These are phyloP conservation scores for Denticeps clupeoides DNA, from an alignment of 2,797 vertebrate species.

Conservation along the genomic window DNA sequence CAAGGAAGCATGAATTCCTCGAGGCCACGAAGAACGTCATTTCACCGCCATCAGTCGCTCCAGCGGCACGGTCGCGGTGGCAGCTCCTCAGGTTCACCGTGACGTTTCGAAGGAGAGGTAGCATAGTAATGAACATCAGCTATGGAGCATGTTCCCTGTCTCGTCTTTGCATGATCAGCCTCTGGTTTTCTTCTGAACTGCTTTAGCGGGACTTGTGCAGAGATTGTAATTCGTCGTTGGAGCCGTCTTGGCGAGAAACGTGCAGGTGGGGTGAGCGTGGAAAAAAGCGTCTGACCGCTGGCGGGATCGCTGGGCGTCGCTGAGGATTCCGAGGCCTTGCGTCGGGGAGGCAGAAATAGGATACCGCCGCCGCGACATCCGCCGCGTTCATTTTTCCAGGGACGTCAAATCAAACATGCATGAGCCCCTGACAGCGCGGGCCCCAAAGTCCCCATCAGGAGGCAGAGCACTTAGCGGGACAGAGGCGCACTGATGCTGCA, in stretches of 20 bases:
- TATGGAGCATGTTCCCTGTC: too few species aligned
- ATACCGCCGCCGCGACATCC: conserved; percentile 53
- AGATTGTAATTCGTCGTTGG: too few species aligned
- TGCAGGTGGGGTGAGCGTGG: too few species aligned
- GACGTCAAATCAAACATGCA: conserved; percentile 64
- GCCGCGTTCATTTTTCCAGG: conserved; percentile 50
- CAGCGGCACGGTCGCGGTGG: too few species aligned
- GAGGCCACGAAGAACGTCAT: conserved; percentile 50
- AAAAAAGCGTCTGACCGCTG: conserved; percentile 36
- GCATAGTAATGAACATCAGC: conserved; percentile 22
- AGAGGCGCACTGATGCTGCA: conserved; percentile 31
- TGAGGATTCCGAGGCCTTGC: conserved; percentile 55
- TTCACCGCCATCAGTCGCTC: conserved; percentile 46
- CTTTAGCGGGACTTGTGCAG: too few species aligned
- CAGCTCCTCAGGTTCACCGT: too few species aligned
- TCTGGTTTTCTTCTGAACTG: conserved; percentile 7
- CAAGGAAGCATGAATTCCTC: conserved; percentile 49
- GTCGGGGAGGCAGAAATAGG: conserved; percentile 46
- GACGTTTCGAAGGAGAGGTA: too few species aligned
- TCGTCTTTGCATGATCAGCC: conserved; percentile 21
- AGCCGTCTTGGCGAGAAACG: too few species aligned
- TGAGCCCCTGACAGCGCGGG: conserved; percentile 46
- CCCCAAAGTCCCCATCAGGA: conserved; percentile 38
- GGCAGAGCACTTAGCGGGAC: conserved; percentile 31
- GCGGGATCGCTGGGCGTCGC: conserved; percentile 50